A percentile compares a stretch with the other conserved stretches of the same genome.
Conservation (phyloP, 1,140 invertebrate genomes). For the Copidosoma floridanum region DNA sequence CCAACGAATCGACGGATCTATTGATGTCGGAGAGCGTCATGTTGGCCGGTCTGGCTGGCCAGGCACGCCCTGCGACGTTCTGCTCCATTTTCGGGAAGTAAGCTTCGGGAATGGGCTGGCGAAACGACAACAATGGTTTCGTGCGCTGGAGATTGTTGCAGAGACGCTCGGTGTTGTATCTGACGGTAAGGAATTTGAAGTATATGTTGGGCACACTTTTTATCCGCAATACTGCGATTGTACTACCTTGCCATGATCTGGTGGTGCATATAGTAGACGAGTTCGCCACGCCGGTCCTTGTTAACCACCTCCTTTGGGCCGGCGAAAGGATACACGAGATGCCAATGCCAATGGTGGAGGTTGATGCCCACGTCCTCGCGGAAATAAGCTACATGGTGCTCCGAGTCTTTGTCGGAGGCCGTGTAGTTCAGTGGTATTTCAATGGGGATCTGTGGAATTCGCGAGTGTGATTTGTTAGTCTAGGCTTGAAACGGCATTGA, state of each 20-base stretch:
- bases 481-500: too few relatives aligned
- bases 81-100: conserved; percentile 75
- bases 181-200: too few relatives aligned
- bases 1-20: conserved; percentile 66
- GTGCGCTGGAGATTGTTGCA: conserved; percentile 49
- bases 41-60: conserved; percentile 63
- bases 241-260: conserved; percentile 61
- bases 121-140: conserved; percentile 61
- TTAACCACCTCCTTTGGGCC: conserved; percentile 55
- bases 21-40: conserved; percentile 64
- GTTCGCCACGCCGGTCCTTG: conserved; percentile 62
- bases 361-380: conserved; percentile 63
- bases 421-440: conserved; percentile 72
- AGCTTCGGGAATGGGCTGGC: conserved; percentile 65
- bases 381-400: conserved; percentile 68
- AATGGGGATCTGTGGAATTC: conserved; percentile 42
- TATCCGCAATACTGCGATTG: too few relatives aligned
- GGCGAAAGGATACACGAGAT: conserved; percentile 75
- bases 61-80: conserved; percentile 63
- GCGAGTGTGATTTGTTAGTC: too few relatives aligned
- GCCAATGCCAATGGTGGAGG: conserved; percentile 82
- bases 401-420: conserved; percentile 69
- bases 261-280: conserved; percentile 65
- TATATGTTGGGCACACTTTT: too few relatives aligned
- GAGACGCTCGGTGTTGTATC: conserved; percentile 69